Evolutionary conservation across 2,888 invertebrate genomes (phyloP), one percentile per base, ranked within the genome.

Genomic region (Ctenicera cuprea): DNA sequence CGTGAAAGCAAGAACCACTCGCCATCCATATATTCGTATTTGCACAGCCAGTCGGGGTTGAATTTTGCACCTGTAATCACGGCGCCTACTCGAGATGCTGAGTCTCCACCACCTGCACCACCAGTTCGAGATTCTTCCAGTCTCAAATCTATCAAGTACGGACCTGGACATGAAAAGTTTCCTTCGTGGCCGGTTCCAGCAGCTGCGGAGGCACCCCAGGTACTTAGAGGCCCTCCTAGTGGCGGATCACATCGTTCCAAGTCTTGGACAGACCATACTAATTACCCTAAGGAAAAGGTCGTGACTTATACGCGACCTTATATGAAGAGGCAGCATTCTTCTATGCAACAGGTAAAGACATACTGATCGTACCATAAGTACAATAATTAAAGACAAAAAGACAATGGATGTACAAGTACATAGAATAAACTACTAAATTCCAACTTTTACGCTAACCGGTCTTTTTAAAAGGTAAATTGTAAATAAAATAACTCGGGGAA

Each of bases 151-250:
- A 89, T 91, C 81, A 90, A 90, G 80, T 92, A 92, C 87, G 91
- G 92, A 54, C 91, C 92, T 73, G 92, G 92, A 74, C 93, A 93
- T 88, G 93, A 93, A 85, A 93, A 93, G 84, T 93, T 91, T 83
- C 93, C 93, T 1, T 93, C 93, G 74, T 93, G 93, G 93, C 93
- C 94, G 14, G 92, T 92, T 77, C 90, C 91, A 43, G 90, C 90
- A 33, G 89, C 91, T 33, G 89, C 90, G 73, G 89, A 90, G 73
- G 87, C 88, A 71, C 87, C 89, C 48, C 86, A 88, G 83, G 82
- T 86, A 76, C 82, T 86, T 79, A 87, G 82, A 80, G 85, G 80
- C 76, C 87, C 84, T 73, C 87, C 84, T 73, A 87, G 85, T 80
- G 89, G 89, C 69, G 91, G 91, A 73, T 91, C 91, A 59, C 90